A percentile compares a stretch with the other conserved stretches of the same genome.
Evolutionary conservation across 1,140 invertebrate species (phyloP).

Genomic region (Hyles vespertilio): DNA sequence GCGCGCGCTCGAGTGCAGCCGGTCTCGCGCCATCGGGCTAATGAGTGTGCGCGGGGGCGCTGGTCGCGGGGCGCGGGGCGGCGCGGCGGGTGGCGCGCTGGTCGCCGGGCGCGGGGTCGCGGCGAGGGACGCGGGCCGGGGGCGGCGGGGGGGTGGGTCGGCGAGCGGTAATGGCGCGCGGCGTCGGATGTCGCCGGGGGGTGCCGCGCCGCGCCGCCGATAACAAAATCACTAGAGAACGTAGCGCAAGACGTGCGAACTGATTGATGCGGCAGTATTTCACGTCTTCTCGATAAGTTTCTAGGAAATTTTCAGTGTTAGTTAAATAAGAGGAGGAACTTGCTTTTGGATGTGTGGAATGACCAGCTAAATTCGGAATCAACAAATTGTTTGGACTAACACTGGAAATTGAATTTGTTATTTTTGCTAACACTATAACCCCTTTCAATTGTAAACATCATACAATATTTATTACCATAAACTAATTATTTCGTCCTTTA

Average conservation of each 20-base stretch:
- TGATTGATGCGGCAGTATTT: conserved; percentile 2
- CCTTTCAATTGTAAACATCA: too few species aligned
- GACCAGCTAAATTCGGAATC: too few species aligned
- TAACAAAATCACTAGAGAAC: conserved; percentile 73
- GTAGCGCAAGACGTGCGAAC: conserved; percentile 32
- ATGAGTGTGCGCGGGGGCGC: conserved; percentile 45
- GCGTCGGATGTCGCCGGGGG: conserved; percentile 72
- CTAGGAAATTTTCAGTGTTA: too few species aligned
- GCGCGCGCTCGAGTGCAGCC: conserved; percentile 47
- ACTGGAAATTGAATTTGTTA: too few species aligned
- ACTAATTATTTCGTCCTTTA: too few species aligned
- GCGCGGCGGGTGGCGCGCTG: conserved; percentile 16
- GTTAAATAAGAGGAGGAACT: too few species aligned
- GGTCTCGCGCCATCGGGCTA: conserved; percentile 60
- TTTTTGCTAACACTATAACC: too few species aligned
- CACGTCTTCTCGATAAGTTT: too few species aligned
- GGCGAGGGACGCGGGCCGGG: conserved; percentile 17
- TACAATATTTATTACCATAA: too few species aligned
- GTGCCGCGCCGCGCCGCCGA: conserved; percentile 63
- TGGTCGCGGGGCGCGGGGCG: conserved; percentile 17
- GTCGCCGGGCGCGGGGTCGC: conserved; percentile 32
- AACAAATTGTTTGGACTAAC: too few species aligned
- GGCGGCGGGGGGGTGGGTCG: conserved; percentile 10
- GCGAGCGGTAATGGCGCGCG: conserved; percentile 64
- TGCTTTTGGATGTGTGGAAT: too few species aligned